phyloP scores from a whole-genome alignment of 2,113 vertebrate genomes.

The Mionectes macconnelli region DNA sequence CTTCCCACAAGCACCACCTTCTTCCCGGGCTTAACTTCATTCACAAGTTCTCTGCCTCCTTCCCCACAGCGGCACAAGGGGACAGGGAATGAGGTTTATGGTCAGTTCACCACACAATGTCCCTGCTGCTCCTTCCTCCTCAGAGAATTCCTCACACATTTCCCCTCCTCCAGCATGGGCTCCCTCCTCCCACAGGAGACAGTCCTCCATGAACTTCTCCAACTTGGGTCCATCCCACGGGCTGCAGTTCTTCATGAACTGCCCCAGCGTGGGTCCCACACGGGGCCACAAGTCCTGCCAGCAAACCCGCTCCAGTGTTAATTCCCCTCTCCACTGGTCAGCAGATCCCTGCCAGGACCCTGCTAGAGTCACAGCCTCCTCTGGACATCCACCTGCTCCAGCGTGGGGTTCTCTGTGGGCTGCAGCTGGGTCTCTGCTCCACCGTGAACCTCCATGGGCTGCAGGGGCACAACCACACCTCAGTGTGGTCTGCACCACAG shows the following conservation, averaged over 20 bases:
- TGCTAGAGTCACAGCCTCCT: neutral
- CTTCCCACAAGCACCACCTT: neutral
- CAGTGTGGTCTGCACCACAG: neutral
- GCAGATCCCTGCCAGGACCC: neutral
- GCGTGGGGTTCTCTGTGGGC: neutral
- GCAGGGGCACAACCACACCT: neutral
- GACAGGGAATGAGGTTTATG: neutral
- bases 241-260: neutral
- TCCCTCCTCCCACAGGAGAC: neutral
- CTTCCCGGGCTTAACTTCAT: neutral
- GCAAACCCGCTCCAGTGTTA: neutral
- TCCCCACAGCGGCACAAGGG: neutral
- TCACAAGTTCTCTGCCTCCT: neutral
- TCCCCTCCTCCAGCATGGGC: neutral
- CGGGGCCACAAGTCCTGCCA: neutral
- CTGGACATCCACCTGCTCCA: neutral
- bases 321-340: neutral
- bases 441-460: neutral
- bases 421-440: neutral
- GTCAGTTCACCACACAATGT: neutral
- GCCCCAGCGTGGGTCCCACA: neutral
- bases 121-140: neutral
- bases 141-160: neutral
- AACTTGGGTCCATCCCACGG: neutral
- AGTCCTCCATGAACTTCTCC: neutral